phyloP scores from a whole-genome alignment of 2,113 vertebrate genomes.

The Balaenoptera acutorostrata region DNA sequence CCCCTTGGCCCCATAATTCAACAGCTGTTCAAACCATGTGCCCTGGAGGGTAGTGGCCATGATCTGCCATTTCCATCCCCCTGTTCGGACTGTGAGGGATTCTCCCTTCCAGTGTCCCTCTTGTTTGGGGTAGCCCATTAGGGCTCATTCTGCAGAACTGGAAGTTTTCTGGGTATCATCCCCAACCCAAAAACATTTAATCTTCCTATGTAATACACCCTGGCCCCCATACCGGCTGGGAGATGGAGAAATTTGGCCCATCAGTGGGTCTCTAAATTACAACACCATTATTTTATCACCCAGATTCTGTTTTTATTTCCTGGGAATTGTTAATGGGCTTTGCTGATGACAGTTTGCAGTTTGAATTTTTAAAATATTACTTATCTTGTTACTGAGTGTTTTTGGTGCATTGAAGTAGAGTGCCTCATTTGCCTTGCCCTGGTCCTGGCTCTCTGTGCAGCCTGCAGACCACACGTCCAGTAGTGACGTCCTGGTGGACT shows the following conservation, averaged over 20 bases:
- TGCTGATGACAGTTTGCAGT: not conserved
- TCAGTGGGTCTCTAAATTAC: not conserved
- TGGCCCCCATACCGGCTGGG: not conserved
- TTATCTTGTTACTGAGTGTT: not conserved
- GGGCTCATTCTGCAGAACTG: not conserved
- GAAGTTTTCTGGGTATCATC: not conserved
- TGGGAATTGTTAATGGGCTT: not conserved
- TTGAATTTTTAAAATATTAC: not conserved
- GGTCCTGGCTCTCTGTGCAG: rapidly evolving
- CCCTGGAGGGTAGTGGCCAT: not conserved
- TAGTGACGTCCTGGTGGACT: not conserved
- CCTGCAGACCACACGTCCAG: not conserved
- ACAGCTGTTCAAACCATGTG: not conserved
- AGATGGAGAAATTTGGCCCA: not conserved
- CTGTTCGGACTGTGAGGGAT: not conserved
- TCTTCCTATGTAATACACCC: not conserved
- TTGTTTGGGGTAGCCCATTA: not conserved
- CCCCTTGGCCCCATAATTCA: not conserved
- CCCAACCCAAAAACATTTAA: not conserved
- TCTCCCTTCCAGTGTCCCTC: too few species aligned
- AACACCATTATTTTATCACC: not conserved
- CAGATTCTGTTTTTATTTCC: not conserved
- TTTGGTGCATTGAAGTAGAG: not conserved
- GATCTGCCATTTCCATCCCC: not conserved
- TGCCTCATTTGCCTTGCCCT: not conserved